Evolutionary conservation across 2,797 vertebrate species (phyloP), one percentile per base, ranked within the genome.

Genomic region (Paratrypauchen microcephalus): DNA sequence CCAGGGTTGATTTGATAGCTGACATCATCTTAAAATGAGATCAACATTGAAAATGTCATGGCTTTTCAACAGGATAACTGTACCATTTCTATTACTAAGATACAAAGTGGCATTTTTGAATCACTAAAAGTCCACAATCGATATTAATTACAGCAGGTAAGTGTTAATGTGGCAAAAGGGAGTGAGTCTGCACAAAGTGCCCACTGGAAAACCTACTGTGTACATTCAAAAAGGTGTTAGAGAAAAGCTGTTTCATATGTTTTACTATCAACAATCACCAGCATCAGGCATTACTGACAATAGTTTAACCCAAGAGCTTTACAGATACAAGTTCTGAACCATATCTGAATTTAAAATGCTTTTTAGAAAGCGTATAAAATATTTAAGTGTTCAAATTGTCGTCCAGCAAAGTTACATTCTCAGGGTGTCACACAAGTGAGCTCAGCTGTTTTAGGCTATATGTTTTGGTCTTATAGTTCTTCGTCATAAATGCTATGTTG

Each of bases 211-310:
- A 67, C 67, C 67, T 65, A 12, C 23, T 13, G 26, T 77, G 71
- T 83, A 87, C 86, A 86, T 87, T 86, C 82, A 88, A 68, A 47
- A 80, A 72, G 77, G 75, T 68, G 68, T 74, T 56, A 73, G 57
- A 64, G 66, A 8, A 76, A 74, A 48, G 70, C 28, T 65, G 13
- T 69, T 75, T 57, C 48, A 5, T 8, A 65, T 41, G 58, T 48
- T 57, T 61, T 70, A 50, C 57, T 66, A 24, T 78, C 60, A 45
- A 28, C 18, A 26, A 57, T 8, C 32, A 59, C 54, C 60, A 66
- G 58, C 58, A 57, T 57, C 13, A 60, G 58, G 58, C 36, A 63
- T 23, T 63, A 63, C 61, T 63, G 36, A 15, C 21, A 47, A 68
- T 48, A 76, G 32, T 39, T 13, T 54, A 61, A 47, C 11, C 5